Percentiles rank a stretch among this genome's conserved stretches.
phyloP scores from a whole-genome alignment of 1,140 invertebrate species.

The Lerema accius region DNA sequence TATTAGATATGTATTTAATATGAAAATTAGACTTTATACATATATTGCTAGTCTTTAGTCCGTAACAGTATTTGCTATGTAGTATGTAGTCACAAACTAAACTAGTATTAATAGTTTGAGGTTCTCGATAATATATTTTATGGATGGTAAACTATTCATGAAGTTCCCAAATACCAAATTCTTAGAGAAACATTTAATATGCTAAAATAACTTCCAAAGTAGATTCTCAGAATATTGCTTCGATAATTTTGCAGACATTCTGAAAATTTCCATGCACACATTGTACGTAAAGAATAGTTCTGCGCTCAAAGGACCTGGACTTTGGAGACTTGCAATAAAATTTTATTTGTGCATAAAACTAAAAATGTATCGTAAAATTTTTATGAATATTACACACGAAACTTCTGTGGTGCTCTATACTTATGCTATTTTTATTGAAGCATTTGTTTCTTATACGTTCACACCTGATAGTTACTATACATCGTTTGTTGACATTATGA shows the following conservation, averaged over 20 bases:
- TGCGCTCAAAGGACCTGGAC: background rate
- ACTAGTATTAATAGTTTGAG: too few species aligned
- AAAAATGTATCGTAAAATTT: background rate
- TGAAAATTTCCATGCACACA: background rate
- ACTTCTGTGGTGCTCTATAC: background rate
- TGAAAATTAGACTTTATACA: too few species aligned
- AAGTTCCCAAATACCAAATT: background rate
- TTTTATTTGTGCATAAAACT: constrained; percentile 6
- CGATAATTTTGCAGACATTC: constrained; percentile 12
- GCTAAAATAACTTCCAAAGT: constrained; percentile 8
- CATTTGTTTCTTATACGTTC: too few species aligned
- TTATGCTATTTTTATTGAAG: too few species aligned
- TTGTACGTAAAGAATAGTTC: background rate
- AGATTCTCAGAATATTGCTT: constrained; percentile 10
- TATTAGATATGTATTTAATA: too few species aligned
- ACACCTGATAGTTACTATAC: too few species aligned
- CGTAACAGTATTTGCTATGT: too few species aligned
- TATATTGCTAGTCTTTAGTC: too few species aligned
- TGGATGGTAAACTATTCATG: background rate
- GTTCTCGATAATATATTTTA: too few species aligned
- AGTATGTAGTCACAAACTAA: too few species aligned
- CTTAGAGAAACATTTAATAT: constrained; percentile 1
- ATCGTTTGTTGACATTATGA: too few species aligned
- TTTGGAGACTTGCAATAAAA: constrained; percentile 7
- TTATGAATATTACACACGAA: background rate